Evolutionary conservation across 2,113 vertebrate species (phyloP).

Genomic region (Cyphomyrus discorhynchus): DNA sequence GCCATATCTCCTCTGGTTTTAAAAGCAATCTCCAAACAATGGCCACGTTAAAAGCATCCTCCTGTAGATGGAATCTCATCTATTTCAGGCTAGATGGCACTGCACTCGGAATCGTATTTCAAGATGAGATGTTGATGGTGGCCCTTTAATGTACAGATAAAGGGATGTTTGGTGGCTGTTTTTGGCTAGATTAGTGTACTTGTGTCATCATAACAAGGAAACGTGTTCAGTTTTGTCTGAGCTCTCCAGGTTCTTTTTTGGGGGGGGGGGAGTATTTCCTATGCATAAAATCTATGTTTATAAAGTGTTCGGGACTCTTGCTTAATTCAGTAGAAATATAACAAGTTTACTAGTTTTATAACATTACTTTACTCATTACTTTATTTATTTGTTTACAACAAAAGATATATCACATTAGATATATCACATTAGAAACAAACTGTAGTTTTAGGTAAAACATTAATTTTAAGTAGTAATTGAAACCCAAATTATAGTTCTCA

Average conservation of each 20-base stretch:
- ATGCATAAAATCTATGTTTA: not conserved
- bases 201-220: not conserved
- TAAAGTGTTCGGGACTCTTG: not conserved
- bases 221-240: not conserved
- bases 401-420: not conserved
- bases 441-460: not conserved
- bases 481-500: not conserved
- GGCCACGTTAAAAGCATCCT: not conserved
- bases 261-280: not conserved
- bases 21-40: not conserved
- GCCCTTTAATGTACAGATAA: not conserved
- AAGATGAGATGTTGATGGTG: not conserved
- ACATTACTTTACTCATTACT: not conserved
- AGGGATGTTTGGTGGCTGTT: not conserved
- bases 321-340: not conserved
- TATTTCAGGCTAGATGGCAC: not conserved
- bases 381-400: not conserved
- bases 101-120: not conserved
- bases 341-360: not conserved
- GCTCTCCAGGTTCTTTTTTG: not conserved
- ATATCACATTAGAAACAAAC: not conserved
- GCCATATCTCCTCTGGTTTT: not conserved
- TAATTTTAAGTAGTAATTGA: not conserved
- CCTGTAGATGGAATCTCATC: not conserved
- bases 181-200: not conserved